These are phyloP conservation scores for Anolis sagrei DNA, from an alignment of 2,113 vertebrate genomes.

Conservation along the genomic window DNA sequence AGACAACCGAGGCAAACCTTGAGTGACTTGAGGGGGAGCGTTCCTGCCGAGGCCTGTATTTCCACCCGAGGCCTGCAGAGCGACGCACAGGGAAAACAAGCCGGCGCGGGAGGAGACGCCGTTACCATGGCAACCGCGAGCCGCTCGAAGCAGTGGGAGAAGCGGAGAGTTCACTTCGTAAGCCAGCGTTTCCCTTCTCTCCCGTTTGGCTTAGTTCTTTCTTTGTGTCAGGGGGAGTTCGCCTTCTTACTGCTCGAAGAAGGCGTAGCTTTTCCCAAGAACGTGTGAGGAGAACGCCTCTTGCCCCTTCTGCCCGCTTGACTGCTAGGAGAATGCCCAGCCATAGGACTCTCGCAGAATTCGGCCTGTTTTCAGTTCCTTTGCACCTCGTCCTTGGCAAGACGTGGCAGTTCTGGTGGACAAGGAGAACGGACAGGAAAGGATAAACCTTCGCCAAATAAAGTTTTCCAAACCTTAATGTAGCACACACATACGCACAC, in stretches of 20 bases:
- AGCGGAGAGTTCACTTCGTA: neutral
- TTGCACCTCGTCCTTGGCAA: neutral
- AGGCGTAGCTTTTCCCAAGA: neutral
- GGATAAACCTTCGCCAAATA: too few species aligned
- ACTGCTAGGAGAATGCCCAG: neutral
- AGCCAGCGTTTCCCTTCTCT: neutral
- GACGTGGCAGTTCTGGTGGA: neutral
- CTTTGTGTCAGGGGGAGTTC: neutral
- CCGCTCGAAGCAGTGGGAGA: accelerated
- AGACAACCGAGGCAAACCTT: too few species aligned
- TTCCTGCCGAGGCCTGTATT: neutral
- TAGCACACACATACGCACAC: too few species aligned
- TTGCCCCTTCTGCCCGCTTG: neutral
- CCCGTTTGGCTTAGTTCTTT: neutral
- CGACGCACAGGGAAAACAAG: neutral
- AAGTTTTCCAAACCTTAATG: too few species aligned
- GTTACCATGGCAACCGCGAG: conserved; percentile 73
- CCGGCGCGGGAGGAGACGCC: conserved; percentile 5
- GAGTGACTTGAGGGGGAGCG: neutral
- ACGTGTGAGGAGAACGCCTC: neutral
- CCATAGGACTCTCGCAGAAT: too few species aligned
- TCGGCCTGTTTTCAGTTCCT: neutral
- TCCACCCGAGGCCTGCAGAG: conserved; percentile 22
- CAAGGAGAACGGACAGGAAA: too few species aligned
- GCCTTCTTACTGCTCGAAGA: too few species aligned